Conservation (phyloP, 2,797 vertebrate genomes). For the Novumbra hubbsi region DNA sequence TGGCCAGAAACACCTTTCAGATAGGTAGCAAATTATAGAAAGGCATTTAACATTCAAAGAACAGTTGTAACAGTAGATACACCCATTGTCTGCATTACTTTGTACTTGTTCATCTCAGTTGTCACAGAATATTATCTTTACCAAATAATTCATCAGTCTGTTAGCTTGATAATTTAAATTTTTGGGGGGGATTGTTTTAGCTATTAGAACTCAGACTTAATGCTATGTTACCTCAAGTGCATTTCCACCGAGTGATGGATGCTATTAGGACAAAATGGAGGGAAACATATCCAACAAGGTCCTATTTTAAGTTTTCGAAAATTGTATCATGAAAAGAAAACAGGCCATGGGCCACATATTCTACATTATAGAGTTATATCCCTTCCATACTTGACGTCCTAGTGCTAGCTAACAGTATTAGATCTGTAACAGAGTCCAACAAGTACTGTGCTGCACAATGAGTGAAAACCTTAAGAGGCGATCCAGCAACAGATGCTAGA, state of each 20-base stretch:
- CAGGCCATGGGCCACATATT: not conserved
- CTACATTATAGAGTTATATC: not conserved
- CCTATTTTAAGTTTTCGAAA: not conserved
- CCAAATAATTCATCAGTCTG: not conserved
- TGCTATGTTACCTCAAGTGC: not conserved
- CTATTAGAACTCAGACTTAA: not conserved
- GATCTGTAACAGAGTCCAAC: no score
- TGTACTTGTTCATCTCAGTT: not conserved
- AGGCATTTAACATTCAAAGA: not conserved
- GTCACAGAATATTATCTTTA: not conserved
- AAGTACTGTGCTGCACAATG: no score
- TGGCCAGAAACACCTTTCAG: not conserved
- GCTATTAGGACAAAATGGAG: not conserved
- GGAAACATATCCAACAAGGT: not conserved
- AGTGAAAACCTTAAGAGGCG: no score
- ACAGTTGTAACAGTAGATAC: not conserved
- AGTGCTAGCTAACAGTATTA: no score
- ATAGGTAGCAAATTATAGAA: not conserved
- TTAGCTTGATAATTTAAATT: not conserved
- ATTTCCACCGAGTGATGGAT: not conserved
- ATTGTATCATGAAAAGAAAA: not conserved
- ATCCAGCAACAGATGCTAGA: no score
- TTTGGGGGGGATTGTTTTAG: not conserved
- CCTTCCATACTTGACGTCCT: no score
- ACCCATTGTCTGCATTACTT: not conserved